Base-by-base conservation (phyloP, 2,797 vertebrate species). In the Scolopax rusticola region DNA sequence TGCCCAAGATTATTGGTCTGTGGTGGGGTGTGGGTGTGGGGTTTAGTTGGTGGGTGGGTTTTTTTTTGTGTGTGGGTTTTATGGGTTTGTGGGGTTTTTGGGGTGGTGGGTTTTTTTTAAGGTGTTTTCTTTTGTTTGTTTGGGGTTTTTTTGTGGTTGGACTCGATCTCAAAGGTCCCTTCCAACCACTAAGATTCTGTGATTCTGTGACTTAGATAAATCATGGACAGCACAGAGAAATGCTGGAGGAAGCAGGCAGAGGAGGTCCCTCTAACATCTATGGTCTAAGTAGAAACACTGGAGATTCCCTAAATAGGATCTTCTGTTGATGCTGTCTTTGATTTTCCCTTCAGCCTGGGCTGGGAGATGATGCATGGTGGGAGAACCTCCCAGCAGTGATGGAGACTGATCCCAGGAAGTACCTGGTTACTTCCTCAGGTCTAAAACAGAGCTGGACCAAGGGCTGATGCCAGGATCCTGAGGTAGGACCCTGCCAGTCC, bases 381-480 rank as follows among this genome's bases (percentile, higher is more conserved):
- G 23, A 63, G 57, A 41, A 15, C 23, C 51, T 63, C 48, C 48
- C 80, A 24, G 61, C 30, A 36, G 20, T 0, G 3, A 41, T 2
- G 14, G 27, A 28, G 45, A 57, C 12, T 5, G 25, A 81, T 65
- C 32, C n/a, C 61, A 53, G 77, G 11, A 68, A n/a, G 48, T 45
- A 17, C 6, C 25, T 45, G 64, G 19, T 16, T 51, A 11, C 47
- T 60, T 68, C 47, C 61, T 61, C 7, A 32, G 32, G 36, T 8
- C 32, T 59, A 21, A 27, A n/a, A 1, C 0, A 0, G 24, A 53
- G 38, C 36, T 56, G 59, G 10, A 30, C 15, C 5, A 1, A 28
- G 30, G 24, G 18, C 25, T 45, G 64, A 6, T 13, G 11, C 15
- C 50, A 36, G 18, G 3, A 40, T 30, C 16, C 3, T 13, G 27